Base-by-base conservation (phyloP, 2,797 vertebrate species). In the Oceanodroma leucorhoa region DNA sequence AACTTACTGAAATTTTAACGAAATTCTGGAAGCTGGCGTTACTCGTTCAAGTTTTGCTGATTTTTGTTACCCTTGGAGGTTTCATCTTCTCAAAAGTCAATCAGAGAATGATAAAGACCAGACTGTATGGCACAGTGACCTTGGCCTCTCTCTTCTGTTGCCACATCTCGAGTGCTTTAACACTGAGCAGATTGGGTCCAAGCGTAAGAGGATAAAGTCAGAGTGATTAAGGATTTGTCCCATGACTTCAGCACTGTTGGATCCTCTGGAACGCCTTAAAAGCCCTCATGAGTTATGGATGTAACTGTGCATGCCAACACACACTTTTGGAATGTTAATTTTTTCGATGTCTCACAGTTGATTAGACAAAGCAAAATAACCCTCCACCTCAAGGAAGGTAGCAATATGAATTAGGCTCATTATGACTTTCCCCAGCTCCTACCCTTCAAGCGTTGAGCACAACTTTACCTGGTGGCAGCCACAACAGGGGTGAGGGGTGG, bases 141-240 rank as follows among this genome's bases (percentile, higher is more conserved):
- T 96, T 94, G 82, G 54, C 11, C 41, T 88, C 50, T 77, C 90
- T 93, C 45, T 83, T 91, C 75, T 77, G n/a, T 86, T 90, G 34
- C 34, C 46, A n/a, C 0, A 0, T 95, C 85, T 94, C 60, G 80
- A 62, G 65, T 96, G 71, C 79, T 94, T 94, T 83, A 95, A 76
- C 79, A 75, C 29, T 81, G 92, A 93, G 43, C 88, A 94, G 83
- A 93, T 67, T 91, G 82, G 73, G 90, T 94, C 66, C 83, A 83
- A 90, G 76, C 76, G 57, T 97, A 96, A 93, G 88, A 96, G 80
- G 91, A 96, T 96, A 91, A 97, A 95, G 73, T 50, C 82, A 75
- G 73, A 92, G 72, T 66, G 79, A 92, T 96, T 96, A 95, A 58
- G 93, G 91, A 95, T 95, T 97, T 95, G 77, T 95, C 75, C 85